Evolutionary conservation across 2,888 invertebrate species (phyloP), one percentile per base, ranked within the genome.

Genomic region (Pristionchus fissidentatus): DNA sequence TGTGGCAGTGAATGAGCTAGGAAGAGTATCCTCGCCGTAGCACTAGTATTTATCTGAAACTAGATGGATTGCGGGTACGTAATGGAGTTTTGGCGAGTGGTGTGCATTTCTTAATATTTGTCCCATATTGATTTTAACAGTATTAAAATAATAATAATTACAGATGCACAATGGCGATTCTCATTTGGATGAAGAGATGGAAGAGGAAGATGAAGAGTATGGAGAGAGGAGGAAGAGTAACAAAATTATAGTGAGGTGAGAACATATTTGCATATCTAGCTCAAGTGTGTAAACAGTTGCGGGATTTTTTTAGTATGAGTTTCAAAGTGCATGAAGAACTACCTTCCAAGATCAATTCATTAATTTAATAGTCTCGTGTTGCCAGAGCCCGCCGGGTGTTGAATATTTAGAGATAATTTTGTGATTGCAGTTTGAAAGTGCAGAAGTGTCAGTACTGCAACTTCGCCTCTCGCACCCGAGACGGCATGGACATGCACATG

Each of bases 201-300:
- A 73, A 8, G 75, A 49, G 8, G 75, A 77, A 77, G 75, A 46
- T 5, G 46, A 22, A 22, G 38, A 22, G 19, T 35, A 70, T 10
- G 38, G 3, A 22, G 70, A 41, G 41, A 32, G 38, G 70, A 62
- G 43, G 73, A 73, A 41, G 43, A 49, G 75, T 15, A 41, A 49
- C 43, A 77, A 77, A 32, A 49, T 77, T 19, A 49, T 77, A 13
- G 35, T 77, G 19, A 70, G 75, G 52, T 49, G 75, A 77, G 75
- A 22, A 10, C 13, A 15, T 43, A 13, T 62, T 19, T 29, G n/a
- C 35, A 35, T 29, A 62, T 29, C 15, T n/a, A 29, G 29, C 5
- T 26, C 26, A 57, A 57, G 5, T 57, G 22, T 57, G 26, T 19
- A n/a, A 57, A 22, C 55, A n/a, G n/a, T 57, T 57, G 55, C 26